Evolutionary conservation across 2,888 invertebrate species (phyloP), one percentile per base, ranked within the genome.

Genomic region (Drosophila mercatorum): DNA sequence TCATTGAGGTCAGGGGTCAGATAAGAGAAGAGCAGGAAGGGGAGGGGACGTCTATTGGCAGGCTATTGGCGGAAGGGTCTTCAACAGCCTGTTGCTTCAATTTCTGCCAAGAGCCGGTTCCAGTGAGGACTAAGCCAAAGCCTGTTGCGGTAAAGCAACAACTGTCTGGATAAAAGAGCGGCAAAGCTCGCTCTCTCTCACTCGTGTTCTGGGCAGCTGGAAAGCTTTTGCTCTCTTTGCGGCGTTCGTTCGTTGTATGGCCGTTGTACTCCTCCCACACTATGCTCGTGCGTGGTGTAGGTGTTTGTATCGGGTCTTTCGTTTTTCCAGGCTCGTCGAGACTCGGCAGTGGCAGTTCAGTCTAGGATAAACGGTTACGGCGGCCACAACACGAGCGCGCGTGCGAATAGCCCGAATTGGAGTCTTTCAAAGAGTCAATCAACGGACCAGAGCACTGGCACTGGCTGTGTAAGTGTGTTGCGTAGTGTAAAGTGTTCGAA

Each of bases 351-450:
- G 70, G 44, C 57, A 53, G 47, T 88, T 92, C 92, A 93, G 92
- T 93, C 92, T 92, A 92, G 92, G 92, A 91, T 92, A 92, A 92
- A 92, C 92, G 92, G 91, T 92, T 92, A 90, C 89, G 90, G 90
- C 91, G 91, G 90, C 91, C 93, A 93, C 92, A 93, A 92, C 93
- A 93, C 92, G 92, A 92, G 92, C 91, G 90, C 92, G 92, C 91
- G 90, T 91, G 80, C 78, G 76, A 88, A 83, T 57, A 72, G 64
- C 72, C 66, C 43, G 43, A 71, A 68, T 65, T 57, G 64, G 62
- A 73, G 75, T 36, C 62, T 52, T 68, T 66, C 53, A 68, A 68
- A 53, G 65, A 81, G 62, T 69, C 69, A 71, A 75, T 53, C 63
- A 73, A 57, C 51, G 41, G 49, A 53, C 55, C 68, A 43, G 49